Base-by-base conservation (phyloP, 30 jellyfish, hydroid and myxozoan genomes). In the Aurelia coerulea region DNA sequence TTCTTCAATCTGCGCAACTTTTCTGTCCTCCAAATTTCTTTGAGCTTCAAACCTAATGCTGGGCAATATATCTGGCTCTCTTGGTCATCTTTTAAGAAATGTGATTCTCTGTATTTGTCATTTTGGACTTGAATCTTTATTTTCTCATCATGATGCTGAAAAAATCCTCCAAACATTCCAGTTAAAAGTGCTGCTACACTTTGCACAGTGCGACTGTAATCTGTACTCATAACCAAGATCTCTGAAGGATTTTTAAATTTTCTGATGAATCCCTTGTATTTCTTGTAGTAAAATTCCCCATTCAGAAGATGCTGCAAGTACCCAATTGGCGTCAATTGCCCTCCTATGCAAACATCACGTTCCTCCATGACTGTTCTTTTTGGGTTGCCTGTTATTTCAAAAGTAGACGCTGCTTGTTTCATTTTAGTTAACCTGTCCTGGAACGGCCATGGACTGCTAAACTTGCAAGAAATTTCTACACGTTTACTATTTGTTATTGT, bases 301-400 rank as follows among this genome's bases (percentile, higher is more conserved):
- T 77, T 79, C 18, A 29, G 60, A 3, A 95, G 32, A 72, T 95
- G 99, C 76, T 95, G 99, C n/a, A 88, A 51, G 69, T 63, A 82
- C 31, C 99, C 99, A 12, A 72, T 69, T 35, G 99, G 97, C 10
- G 99, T 95, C 15, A 95, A 90, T 70, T 95, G 99, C 6, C 98
- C 99, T 58, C 97, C 97, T 10, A 62, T 35, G 49, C 99, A 95
- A 14, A 41, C 39, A 14, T 35, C 68, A 32, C 94, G 52, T 72
- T 95, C 97, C 29, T 80, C 75, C 5, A 90, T 62, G 14, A 95
- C 63, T 42, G 83, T 79, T 32, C 64, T 68, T 32, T 54, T 62
- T 18, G 68, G 74, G 34, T 76, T 62, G 35, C 96, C 96, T 1
- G 71, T 52, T 9, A 90, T 85, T 18, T 32, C 67, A 79, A 95